Evolutionary conservation across 2,113 vertebrate species (phyloP).

Genomic region (Brachirus orientalis): DNA sequence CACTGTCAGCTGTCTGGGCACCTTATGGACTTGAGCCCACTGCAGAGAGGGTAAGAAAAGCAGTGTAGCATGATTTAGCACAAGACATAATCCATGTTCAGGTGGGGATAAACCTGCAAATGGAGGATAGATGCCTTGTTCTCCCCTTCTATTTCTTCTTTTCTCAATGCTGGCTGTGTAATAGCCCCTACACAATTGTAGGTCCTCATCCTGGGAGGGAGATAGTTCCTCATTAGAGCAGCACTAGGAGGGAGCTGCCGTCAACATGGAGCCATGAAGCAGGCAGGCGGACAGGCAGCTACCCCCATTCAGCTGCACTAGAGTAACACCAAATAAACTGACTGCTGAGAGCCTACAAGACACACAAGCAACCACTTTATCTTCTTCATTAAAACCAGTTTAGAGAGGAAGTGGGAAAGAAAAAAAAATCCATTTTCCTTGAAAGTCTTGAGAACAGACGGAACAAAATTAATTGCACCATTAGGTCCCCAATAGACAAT

Average conservation of each 20-base stretch:
- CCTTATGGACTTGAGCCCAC: slow-evolving; percentile 45
- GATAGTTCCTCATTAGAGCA: slow-evolving; percentile 91
- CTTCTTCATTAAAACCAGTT: slow-evolving; percentile 98
- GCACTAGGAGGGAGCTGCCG: slow-evolving; percentile 86
- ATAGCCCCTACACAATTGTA: slow-evolving; percentile 78
- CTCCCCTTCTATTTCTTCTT: slow-evolving; percentile 34
- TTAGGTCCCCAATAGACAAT: slow-evolving; percentile 94
- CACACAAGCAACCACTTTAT: slow-evolving; percentile 90
- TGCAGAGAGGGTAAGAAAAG: slow-evolving; percentile 42
- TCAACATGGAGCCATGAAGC: slow-evolving; percentile 53
- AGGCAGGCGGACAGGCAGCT: slow-evolving; percentile 31
- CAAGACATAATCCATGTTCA: slow-evolving; percentile 68
- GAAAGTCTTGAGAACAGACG: slow-evolving; percentile 97
- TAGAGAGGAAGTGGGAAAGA: slow-evolving; percentile 75
- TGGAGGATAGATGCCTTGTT: slow-evolving; percentile 26
- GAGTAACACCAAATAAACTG: slow-evolving; percentile 93
- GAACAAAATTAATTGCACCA: slow-evolving; percentile 98
- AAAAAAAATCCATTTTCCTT: slow-evolving; percentile 94
- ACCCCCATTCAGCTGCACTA: slow-evolving; percentile 73
- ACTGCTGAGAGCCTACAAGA: slow-evolving; percentile 90
- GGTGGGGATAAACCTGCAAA: slow-evolving; percentile 50
- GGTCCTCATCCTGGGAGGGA: slow-evolving; percentile 78
- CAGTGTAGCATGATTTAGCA: slow-evolving; percentile 56
- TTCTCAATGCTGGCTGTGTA: slow-evolving; percentile 40
- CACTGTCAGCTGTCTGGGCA: slow-evolving; percentile 72